Conservation (phyloP, 2,888 invertebrate genomes). For the Sturmia bella region DNA sequence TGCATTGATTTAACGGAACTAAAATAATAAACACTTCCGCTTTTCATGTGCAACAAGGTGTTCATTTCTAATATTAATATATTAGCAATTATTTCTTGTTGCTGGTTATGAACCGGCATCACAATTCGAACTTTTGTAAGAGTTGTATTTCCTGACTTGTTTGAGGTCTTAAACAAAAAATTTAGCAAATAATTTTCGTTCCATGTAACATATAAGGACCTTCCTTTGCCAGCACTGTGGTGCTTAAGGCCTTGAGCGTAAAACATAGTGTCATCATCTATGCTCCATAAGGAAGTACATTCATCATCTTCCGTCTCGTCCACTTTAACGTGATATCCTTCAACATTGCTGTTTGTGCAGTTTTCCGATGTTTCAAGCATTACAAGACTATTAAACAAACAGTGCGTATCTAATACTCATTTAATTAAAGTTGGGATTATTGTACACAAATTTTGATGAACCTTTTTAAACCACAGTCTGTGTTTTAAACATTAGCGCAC, state of each 20-base stretch:
- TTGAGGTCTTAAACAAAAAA: slow-evolving; percentile 78
- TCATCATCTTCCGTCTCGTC: slow-evolving; percentile 50
- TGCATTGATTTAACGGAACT: slow-evolving; percentile 78
- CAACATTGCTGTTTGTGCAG: slow-evolving; percentile 10
- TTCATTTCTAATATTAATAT: slow-evolving; percentile 79
- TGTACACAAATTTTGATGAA: too few relatives aligned
- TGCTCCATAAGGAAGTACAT: slow-evolving; percentile 74
- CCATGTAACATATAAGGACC: slow-evolving; percentile 80
- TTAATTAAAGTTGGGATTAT: too few relatives aligned
- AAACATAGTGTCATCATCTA: slow-evolving; percentile 78
- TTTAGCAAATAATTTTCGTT: slow-evolving; percentile 78
- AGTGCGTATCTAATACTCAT: too few relatives aligned
- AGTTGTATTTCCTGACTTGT: slow-evolving; percentile 71
- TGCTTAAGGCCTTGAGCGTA: slow-evolving; percentile 77
- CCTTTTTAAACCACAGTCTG: too few relatives aligned
- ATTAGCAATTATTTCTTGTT: slow-evolving; percentile 72
- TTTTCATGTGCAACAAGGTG: slow-evolving; percentile 76
- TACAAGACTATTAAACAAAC: background rate
- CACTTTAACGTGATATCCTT: slow-evolving; percentile 34
- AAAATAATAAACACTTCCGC: slow-evolving; percentile 78
- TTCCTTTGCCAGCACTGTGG: slow-evolving; percentile 75
- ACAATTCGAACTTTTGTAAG: slow-evolving; percentile 76
- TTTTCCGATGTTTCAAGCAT: slow-evolving; percentile 25
- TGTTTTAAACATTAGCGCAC: too few relatives aligned
- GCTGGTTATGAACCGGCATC: slow-evolving; percentile 64